Evolutionary conservation across 2,888 invertebrate genomes (phyloP).

Genomic region (Papilio demoleus): DNA sequence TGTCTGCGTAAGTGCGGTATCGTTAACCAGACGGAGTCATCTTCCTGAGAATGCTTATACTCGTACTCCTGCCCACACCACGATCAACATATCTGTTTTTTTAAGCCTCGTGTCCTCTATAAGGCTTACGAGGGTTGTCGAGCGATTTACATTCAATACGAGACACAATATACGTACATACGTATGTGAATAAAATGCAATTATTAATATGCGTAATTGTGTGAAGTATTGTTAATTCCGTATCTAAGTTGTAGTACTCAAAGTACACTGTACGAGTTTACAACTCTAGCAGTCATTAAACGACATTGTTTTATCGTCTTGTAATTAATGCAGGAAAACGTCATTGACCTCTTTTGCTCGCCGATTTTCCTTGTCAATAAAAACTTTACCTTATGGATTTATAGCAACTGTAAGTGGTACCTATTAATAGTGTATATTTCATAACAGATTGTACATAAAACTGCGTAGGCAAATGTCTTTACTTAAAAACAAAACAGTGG

Average conservation of each 20-base stretch:
- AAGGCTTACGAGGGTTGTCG: not conserved
- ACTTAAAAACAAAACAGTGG: no score
- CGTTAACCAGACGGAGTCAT: not conserved
- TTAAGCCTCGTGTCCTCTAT: not conserved
- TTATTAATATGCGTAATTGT: not conserved
- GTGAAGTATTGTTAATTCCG: not conserved
- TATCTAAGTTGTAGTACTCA: not conserved
- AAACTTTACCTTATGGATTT: not conserved
- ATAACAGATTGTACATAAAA: no score
- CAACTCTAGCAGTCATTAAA: not conserved
- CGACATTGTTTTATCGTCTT: not conserved
- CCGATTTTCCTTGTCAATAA: constrained; percentile 9
- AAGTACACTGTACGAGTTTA: not conserved
- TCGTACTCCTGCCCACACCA: not conserved
- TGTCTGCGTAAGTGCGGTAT: constrained; percentile 14
- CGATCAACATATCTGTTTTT: not conserved
- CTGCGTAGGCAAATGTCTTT: no score
- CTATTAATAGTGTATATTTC: not conserved
- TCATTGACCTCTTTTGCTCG: constrained; percentile 14
- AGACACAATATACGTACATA: not conserved
- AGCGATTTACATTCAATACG: not conserved
- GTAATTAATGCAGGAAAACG: constrained; percentile 1
- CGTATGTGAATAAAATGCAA: not conserved
- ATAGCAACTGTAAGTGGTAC: not conserved
- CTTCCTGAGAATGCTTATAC: not conserved